Evolutionary conservation across 2,797 vertebrate genomes (phyloP).

Genomic region (Eulemur mongoz): DNA sequence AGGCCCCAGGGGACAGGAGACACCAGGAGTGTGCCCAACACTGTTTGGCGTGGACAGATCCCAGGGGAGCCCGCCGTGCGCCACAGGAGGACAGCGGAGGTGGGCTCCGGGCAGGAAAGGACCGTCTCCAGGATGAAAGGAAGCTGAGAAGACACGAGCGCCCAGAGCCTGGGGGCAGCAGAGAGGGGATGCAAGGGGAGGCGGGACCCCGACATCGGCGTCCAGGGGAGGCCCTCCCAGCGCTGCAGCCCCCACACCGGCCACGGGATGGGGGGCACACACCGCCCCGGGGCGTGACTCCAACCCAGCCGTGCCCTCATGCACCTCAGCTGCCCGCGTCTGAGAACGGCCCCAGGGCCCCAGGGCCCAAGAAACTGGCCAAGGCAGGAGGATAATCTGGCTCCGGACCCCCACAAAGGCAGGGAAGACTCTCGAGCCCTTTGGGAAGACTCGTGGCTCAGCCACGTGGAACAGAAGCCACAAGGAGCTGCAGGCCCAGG

Average conservation of each 20-base stretch:
- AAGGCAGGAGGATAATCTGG: rapidly evolving
- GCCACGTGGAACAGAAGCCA: neutral
- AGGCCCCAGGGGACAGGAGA: neutral
- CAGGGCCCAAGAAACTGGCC: neutral
- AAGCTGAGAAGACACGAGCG: neutral
- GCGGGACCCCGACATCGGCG: rapidly evolving
- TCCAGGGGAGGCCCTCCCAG: neutral
- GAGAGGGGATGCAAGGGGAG: neutral
- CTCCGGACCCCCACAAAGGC: rapidly evolving
- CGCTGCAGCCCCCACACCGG: too few species aligned
- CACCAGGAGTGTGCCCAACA: rapidly evolving
- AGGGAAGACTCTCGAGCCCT: rapidly evolving
- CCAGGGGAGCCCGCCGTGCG: neutral
- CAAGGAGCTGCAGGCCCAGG: neutral
- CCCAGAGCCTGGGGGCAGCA: too few species aligned
- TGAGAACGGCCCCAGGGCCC: too few species aligned
- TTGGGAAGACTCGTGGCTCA: neutral
- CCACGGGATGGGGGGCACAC: rapidly evolving
- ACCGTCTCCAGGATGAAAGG: rapidly evolving
- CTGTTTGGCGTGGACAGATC: neutral
- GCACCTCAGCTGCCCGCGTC: rapidly evolving
- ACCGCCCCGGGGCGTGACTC: neutral
- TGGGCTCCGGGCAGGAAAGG: neutral
- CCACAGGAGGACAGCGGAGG: rapidly evolving
- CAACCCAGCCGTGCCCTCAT: neutral